A percentile compares a stretch with the other conserved stretches of the same genome.
Evolutionary conservation across 2,113 vertebrate species (phyloP).

Genomic region (Limanda limanda): DNA sequence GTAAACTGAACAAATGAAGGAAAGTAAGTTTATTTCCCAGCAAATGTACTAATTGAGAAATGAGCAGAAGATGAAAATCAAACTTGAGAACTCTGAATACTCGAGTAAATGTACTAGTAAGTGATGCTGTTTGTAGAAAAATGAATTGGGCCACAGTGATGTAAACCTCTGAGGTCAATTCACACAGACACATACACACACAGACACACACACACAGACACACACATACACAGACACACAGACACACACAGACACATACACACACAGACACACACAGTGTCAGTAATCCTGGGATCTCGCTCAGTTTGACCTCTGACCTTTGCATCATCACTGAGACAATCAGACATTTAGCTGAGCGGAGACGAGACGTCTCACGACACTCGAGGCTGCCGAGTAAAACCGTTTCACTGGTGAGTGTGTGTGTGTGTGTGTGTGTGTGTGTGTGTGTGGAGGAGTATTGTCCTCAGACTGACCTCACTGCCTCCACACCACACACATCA

Average conservation of each 20-base stretch:
- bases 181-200: no score
- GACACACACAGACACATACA: background rate
- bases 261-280: background rate
- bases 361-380: background rate
- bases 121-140: background rate
- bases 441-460: constrained; percentile 37
- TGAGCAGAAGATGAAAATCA: no score
- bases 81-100: no score
- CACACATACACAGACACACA: no score
- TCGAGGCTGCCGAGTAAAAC: background rate
- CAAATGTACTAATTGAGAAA: no score
- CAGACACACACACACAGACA: no score
- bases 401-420: background rate
- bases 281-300: background rate
- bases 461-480: constrained; percentile 32
- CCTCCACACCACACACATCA: background rate
- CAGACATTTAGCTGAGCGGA: background rate
- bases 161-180: constrained; percentile 1
- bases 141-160: background rate
- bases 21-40: no score
- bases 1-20: no score
- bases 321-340: constrained; percentile 19
- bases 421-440: background rate
- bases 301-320: constrained; percentile 1
- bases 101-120: no score